Conservation (phyloP, 2,797 vertebrate genomes). For the Arctocebus calabarensis region DNA sequence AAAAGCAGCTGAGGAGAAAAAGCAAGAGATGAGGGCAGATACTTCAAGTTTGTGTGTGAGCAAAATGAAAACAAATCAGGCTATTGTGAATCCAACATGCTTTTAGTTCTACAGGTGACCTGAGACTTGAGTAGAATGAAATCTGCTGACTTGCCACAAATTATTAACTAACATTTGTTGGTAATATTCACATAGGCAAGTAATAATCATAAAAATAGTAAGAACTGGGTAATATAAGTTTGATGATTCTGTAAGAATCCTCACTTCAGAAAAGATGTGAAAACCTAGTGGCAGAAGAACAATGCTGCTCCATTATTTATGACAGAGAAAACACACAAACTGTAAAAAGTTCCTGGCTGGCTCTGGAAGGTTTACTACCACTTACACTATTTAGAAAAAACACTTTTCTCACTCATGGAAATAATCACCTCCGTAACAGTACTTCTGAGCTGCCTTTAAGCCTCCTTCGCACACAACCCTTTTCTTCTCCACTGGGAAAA, state of each 20-base stretch:
- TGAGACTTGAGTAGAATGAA: not conserved
- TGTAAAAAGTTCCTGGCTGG: not conserved
- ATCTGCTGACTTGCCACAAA: not conserved
- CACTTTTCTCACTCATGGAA: not conserved
- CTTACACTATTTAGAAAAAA: not conserved
- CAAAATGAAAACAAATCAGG: slow-evolving; percentile 22
- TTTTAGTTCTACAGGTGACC: not conserved
- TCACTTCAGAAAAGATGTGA: not conserved
- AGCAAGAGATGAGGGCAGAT: not conserved
- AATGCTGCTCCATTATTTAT: not conserved
- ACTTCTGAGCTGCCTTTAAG: not conserved
- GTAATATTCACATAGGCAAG: not conserved
- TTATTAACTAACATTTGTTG: not conserved
- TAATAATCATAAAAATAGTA: not conserved
- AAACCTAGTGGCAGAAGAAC: not conserved
- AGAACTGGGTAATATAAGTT: not conserved
- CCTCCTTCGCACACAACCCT: not conserved
- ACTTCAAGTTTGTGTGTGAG: not conserved
- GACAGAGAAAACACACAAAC: not conserved
- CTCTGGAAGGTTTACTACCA: not conserved
- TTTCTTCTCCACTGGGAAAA: not conserved
- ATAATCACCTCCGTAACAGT: not conserved
- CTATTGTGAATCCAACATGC: not conserved
- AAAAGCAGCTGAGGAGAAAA: not conserved
- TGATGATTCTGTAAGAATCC: not conserved